phyloP scores from a whole-genome alignment of 2,888 invertebrate species.

The Drosophila diplacantha region DNA sequence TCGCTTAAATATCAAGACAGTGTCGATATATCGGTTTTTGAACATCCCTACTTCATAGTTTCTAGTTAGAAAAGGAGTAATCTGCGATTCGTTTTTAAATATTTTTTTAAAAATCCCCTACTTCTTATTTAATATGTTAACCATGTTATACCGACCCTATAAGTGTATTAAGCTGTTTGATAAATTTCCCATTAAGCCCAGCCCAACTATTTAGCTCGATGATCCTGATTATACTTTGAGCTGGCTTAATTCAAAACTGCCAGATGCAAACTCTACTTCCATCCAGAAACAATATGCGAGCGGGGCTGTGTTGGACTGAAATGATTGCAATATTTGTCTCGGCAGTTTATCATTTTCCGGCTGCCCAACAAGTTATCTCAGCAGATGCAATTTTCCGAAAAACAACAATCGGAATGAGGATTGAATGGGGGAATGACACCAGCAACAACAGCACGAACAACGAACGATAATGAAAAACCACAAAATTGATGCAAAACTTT shows the following conservation, averaged over 20 bases:
- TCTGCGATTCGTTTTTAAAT: neutral
- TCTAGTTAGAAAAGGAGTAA: no score
- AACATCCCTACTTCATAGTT: neutral
- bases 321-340: constrained; percentile 50
- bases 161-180: neutral
- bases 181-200: neutral
- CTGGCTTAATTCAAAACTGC: constrained; percentile 13
- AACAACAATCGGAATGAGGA: constrained; percentile 35
- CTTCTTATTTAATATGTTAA: neutral
- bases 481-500: constrained; percentile 63
- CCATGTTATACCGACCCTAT: no score
- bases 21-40: neutral
- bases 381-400: constrained; percentile 48
- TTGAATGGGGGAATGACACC: constrained; percentile 26
- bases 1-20: neutral
- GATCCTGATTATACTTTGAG: constrained; percentile 31
- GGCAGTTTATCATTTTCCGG: constrained; percentile 56
- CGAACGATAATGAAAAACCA: constrained; percentile 64
- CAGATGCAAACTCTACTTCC: constrained; percentile 14
- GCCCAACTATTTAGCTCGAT: constrained; percentile 8
- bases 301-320: constrained; percentile 28
- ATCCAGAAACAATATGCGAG: neutral
- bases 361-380: constrained; percentile 36
- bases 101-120: no score
- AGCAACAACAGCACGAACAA: constrained; percentile 28